A percentile compares a stretch with the other conserved stretches of the same genome.
Conservation (phyloP, 2,888 invertebrate species). For the Creontiades dilutus region DNA sequence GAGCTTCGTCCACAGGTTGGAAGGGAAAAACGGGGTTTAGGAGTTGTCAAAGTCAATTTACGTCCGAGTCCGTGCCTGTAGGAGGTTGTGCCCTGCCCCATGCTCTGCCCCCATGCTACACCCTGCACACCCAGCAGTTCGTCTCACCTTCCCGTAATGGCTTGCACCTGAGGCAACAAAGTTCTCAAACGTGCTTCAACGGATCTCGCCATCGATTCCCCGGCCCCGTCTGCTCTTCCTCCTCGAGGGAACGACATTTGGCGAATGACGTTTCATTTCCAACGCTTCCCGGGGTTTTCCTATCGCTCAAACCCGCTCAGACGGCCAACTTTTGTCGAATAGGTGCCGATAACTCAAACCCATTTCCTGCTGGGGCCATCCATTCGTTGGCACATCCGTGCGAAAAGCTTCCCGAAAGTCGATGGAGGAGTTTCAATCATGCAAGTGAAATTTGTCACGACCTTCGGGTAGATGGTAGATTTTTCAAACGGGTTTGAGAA, state of each 20-base stretch:
- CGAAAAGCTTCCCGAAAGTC: slow-evolving; percentile 5
- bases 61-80: slow-evolving; percentile 52
- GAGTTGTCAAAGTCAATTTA: slow-evolving; percentile 64
- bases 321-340: slow-evolving; percentile 24
- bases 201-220: slow-evolving; percentile 3
- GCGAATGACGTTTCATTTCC: slow-evolving; percentile 60
- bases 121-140: background rate
- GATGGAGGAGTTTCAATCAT: slow-evolving; percentile 7
- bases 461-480: background rate
- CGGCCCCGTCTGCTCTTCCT: background rate
- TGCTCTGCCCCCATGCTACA: background rate
- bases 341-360: slow-evolving; percentile 33
- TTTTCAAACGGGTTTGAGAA: background rate
- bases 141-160: slow-evolving; percentile 61
- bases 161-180: slow-evolving; percentile 69
- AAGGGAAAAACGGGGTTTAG: slow-evolving; percentile 5
- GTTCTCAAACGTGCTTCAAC: slow-evolving; percentile 66
- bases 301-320: slow-evolving; percentile 9
- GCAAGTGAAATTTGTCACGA: background rate
- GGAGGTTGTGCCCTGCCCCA: background rate
- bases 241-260: slow-evolving; percentile 48
- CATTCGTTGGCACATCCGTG: slow-evolving; percentile 36
- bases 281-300: slow-evolving; percentile 14
- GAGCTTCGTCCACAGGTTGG: slow-evolving; percentile 47
- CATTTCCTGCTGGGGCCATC: background rate